Base-by-base conservation (phyloP, 2,113 vertebrate species). In the Gopherus flavomarginatus region DNA sequence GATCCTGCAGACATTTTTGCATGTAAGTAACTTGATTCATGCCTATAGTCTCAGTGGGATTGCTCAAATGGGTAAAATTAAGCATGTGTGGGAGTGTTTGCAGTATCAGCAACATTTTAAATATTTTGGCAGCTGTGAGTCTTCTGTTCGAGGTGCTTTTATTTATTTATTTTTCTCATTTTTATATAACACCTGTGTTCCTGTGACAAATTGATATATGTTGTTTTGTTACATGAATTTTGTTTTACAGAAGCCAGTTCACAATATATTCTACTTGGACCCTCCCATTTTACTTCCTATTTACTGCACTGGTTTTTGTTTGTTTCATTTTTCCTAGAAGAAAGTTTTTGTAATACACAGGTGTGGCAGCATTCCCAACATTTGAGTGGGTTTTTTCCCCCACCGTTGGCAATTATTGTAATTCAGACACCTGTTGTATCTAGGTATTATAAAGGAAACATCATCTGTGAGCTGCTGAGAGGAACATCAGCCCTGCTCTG, bases 391-490 rank as follows among this genome's bases (percentile, higher is more conserved):
- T 54, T 89, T 72, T 29, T 95, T 94, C 86, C 38, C 17, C 27
- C 90, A 1, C 89, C 75, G 49, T 35, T 96, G 83, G 86, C 80
- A 93, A 92, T 77, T 92, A 49, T 42, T 90, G 88, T 83, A 94
- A 80, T 89, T 62, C 93, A 95, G 95, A 93, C 92, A 82, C 65
- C 17, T 92, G 95, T 89, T 86, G 83, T 88, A 96, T 95, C 83
- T 65, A 93, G 72, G 93, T 85, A 92, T 88, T 80, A 84, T 50
- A 95, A 94, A 94, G 92, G 81, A 89, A 95, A 90, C n/a, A 29
- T 91, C 91, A 94, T 96, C 81, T 85, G 47, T 86, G 81, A 93
- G 49, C 72, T 83, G 95, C 88, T 96, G 89, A 95, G 95, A 96
- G 72, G 81, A 97, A 85, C 82, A 11, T 95, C 96, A 86, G 80